Evolutionary conservation across 1,140 invertebrate species (phyloP), one percentile per base, ranked within the genome.

Genomic region (Coptotermes formosanus): DNA sequence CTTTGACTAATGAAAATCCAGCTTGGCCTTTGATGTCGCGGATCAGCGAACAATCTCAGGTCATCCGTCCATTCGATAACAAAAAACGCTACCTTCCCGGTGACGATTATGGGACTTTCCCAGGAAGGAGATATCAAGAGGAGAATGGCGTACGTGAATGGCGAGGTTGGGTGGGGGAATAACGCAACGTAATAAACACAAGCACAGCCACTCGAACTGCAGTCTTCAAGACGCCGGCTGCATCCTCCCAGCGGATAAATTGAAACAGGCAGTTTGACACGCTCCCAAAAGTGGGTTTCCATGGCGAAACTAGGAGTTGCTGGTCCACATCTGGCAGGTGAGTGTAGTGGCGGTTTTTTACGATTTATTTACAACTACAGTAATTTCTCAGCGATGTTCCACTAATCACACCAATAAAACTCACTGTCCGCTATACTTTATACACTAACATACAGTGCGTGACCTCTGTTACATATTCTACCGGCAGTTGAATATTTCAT

Each of bases 291-390:
- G 25, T 64, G 2, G 64, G n/a, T 1, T 55, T n/a, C 7, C 64
- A 75, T 75, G 64, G 64, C 64, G 64, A 75, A 75, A 30, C n/a
- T 75, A 12, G 25, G 25, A 69, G 23, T 12, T 30, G 25, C n/a
- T 69, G 64, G 64, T 14, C 64, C 64, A 75, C 64, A 75, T n/a
- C 25, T 75, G 64, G 64, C 64, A 75, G 64, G 64, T 75, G 64
- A 75, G 64, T 75, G n/a, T n/a, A 75, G 64, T 30, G 64, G 64
- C 64, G 64, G 25, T 12, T 11, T n/a, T 1, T 30, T 2, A n/a
- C 25, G n/a, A 8, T 55, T 55, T 21, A 8, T 55, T 55, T 21
- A 55, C 14, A 55, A 55, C 19, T 21, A 55, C 0, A 16, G 52
- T 16, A 55, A 2, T 55, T 55, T 38, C 38, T 38, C 38, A 2